Evolutionary conservation across 2,888 invertebrate genomes (phyloP).

Genomic region (Caenorhabditis wallacei): DNA sequence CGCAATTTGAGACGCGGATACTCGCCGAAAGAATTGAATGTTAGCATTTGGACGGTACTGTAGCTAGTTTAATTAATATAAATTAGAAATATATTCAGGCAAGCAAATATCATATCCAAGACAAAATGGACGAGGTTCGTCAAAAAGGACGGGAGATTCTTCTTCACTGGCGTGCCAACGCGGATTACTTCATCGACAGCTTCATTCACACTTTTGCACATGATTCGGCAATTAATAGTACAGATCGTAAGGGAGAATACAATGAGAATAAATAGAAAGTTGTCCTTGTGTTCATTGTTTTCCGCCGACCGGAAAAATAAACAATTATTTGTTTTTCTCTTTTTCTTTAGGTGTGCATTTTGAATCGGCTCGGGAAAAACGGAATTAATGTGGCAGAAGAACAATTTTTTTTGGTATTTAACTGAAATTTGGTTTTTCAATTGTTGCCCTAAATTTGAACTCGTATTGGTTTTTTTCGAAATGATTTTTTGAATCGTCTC

Average conservation of each 20-base stretch:
- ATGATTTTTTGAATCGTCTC: too few species aligned
- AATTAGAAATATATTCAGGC: slow-evolving; percentile 84
- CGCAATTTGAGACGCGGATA: slow-evolving; percentile 96
- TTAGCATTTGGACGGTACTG: slow-evolving; percentile 94
- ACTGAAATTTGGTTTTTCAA: too few species aligned
- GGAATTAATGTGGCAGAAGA: too few species aligned
- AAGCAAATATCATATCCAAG: slow-evolving; percentile 95
- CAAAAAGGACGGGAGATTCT: slow-evolving; percentile 94
- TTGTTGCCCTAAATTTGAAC: too few species aligned
- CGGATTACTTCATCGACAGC: slow-evolving; percentile 94
- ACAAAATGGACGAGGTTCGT: slow-evolving; percentile 95
- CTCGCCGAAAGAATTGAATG: slow-evolving; percentile 96
- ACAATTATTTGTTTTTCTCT: too few species aligned
- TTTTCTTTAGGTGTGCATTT: too few species aligned
- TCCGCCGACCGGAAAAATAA: too few species aligned
- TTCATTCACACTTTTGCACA: slow-evolving; percentile 91
- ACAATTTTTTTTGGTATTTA: too few species aligned
- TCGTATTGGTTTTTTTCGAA: too few species aligned
- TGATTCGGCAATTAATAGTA: background rate
- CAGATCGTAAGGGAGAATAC: background rate
- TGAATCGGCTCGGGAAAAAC: too few species aligned
- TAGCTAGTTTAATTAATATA: too few species aligned
- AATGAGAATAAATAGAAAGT: background rate
- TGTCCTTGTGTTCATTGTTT: too few species aligned
- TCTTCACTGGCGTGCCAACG: slow-evolving; percentile 97